Evolutionary conservation across 2,888 invertebrate species (phyloP).

Genomic region (Drosophila differens): DNA sequence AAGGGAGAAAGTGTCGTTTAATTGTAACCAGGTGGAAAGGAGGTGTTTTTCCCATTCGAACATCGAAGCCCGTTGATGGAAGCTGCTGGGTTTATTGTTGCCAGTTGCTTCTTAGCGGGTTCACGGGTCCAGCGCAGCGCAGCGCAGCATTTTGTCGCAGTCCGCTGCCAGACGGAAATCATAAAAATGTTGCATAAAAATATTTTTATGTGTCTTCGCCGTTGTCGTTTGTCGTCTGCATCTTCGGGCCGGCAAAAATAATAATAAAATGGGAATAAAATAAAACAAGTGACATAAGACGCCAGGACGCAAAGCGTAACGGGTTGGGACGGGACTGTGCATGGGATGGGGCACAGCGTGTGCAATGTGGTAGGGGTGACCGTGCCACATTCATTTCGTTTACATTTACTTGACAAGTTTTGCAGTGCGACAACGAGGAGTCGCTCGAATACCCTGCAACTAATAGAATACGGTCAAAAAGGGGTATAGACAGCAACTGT

Average conservation of each 20-base stretch:
- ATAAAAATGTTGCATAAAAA: conserved; percentile 79
- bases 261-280: conserved; percentile 77
- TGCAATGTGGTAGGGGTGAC: conserved; percentile 44
- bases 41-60: conserved; percentile 34
- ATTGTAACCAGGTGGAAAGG: conserved; percentile 76
- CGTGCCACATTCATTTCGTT: conserved; percentile 72
- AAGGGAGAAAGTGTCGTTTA: conserved; percentile 71
- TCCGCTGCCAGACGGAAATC: conserved; percentile 73
- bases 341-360: not conserved
- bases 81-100: conserved; percentile 5
- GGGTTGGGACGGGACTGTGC: conserved; percentile 28
- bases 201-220: conserved; percentile 65
- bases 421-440: conserved; percentile 57
- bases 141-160: conserved; percentile 44
- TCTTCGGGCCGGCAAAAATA: conserved; percentile 59
- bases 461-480: not conserved
- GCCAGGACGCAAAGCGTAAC: conserved; percentile 15
- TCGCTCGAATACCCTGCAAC: conserved; percentile 15
- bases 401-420: conserved; percentile 79
- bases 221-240: conserved; percentile 34
- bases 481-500: not conserved
- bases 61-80: not conserved
- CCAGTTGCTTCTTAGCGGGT: not conserved
- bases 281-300: conserved; percentile 63
- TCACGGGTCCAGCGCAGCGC: not conserved